Evolutionary conservation across 2,113 vertebrate species (phyloP).

Genomic region (Bombycilla garrulus): DNA sequence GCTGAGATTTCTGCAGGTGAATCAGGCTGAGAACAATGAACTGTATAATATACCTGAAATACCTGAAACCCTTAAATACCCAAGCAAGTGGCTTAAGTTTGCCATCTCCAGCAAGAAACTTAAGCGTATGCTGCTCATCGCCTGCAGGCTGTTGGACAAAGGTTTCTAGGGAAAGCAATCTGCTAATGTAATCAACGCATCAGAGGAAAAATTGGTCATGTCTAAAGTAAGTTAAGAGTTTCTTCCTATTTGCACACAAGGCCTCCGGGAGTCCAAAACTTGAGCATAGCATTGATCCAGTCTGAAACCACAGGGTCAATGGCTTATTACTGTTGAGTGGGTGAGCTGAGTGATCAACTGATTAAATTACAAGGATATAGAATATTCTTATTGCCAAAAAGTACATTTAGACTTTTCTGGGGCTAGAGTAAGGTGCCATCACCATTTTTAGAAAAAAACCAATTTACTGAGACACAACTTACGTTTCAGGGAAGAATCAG

Average conservation of each 20-base stretch:
- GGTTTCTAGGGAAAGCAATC: slow-evolving; percentile 56
- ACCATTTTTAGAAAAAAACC: not conserved
- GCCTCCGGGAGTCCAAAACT: slow-evolving; percentile 67
- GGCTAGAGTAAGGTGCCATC: not conserved
- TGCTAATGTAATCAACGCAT: slow-evolving; percentile 72
- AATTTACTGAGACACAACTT: not conserved
- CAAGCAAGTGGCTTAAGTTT: slow-evolving; percentile 23
- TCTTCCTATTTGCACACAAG: slow-evolving; percentile 55
- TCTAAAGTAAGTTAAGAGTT: slow-evolving; percentile 65
- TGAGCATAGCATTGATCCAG: slow-evolving; percentile 63
- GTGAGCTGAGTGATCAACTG: not conserved
- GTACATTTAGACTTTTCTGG: not conserved
- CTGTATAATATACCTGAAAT: slow-evolving; percentile 6
- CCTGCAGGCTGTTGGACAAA: slow-evolving; percentile 58
- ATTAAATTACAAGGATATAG: slow-evolving; percentile 57
- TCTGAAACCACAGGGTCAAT: slow-evolving; percentile 68
- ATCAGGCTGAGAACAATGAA: not conserved
- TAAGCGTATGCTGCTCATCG: slow-evolving; percentile 16
- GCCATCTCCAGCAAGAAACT: slow-evolving; percentile 30
- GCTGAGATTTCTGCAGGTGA: slow-evolving; percentile 53
- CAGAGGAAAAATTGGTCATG: slow-evolving; percentile 30
- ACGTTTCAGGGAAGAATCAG: not conserved
- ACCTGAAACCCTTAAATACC: slow-evolving; percentile 15
- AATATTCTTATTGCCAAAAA: slow-evolving; percentile 37
- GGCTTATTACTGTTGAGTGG: slow-evolving; percentile 55